Evolutionary conservation across 2,888 invertebrate genomes (phyloP), one percentile per base, ranked within the genome.

Genomic region (Sphaeridia pumilis): DNA sequence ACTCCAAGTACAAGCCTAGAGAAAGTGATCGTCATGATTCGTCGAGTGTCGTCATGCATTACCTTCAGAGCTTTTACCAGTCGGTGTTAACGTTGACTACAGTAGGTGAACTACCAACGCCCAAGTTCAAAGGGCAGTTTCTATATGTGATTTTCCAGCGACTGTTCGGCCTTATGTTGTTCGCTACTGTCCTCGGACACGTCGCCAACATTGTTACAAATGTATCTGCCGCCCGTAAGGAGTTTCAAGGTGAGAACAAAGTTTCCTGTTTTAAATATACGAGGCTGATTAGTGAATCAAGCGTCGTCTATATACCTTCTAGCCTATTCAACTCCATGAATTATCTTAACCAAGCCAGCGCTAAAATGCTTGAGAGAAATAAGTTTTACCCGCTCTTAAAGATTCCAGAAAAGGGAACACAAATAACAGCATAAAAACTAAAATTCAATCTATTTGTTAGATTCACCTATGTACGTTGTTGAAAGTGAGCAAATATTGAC

Each of bases 131-230:
- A 75, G 84, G 87, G 66, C 93, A 94, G 73, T 94, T 93, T 74
- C 78, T 93, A 66, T 95, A 92, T 76, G 88, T 93, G 72, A 93
- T 94, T 73, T 80, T 84, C 64, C 92, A 97, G 75, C 79, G 94
- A 69, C 78, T 95, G 67, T 90, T 94, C 72, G 94, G 93, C 57
- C 78, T 97, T 70, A 78, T 95, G 70, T 79, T 95, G 63, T 95
- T 95, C 71, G 93, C 95, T 57, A 89, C 94, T 14, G 92, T 97
- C 57, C 78, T 97, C 65, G 95, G 95, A 14, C 93, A 95, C 75
- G 94, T 95, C 65, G 93, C 94, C 65, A 95, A 94, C 74, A 97
- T 97, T 71, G 95, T 97, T 67, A 93, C 94, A 58, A 93, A 92
- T 54, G 92, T 95, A 69, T 92, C 93, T 72, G 88, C 92, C 12